Evolutionary conservation across 2,113 vertebrate species (phyloP).

Genomic region (Cisticola juncidis): DNA sequence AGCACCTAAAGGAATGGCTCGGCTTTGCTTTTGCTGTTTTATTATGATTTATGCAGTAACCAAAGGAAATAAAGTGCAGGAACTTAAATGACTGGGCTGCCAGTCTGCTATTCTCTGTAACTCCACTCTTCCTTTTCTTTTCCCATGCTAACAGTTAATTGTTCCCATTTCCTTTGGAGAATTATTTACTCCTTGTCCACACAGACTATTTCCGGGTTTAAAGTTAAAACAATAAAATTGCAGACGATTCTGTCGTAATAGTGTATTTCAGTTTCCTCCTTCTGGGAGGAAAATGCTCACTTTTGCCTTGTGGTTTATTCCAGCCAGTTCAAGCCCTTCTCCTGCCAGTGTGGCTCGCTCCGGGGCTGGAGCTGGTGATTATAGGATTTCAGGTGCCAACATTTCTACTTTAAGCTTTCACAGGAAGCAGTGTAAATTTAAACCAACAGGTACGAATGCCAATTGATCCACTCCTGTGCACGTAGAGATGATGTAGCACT

Average conservation of each 20-base stretch:
- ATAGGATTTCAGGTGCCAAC: slow-evolving; percentile 5
- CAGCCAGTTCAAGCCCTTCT: neutral
- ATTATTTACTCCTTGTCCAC: neutral
- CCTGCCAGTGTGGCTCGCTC: neutral
- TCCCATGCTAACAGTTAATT: neutral
- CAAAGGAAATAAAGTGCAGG: neutral
- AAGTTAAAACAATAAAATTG: neutral
- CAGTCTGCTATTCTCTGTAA: neutral
- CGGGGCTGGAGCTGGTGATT: neutral
- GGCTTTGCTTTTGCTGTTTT: neutral
- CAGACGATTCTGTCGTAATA: neutral
- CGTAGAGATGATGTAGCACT: slow-evolving; percentile 38
- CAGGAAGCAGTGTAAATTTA: slow-evolving; percentile 52
- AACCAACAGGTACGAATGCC: slow-evolving; percentile 24
- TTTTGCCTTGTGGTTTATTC: neutral
- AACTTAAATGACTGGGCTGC: neutral
- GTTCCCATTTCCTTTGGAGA: neutral
- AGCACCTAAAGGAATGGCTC: neutral
- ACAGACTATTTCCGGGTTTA: neutral
- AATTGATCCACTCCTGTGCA: slow-evolving; percentile 17
- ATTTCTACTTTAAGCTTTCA: slow-evolving; percentile 41
- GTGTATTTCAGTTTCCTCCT: neutral
- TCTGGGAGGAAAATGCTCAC: neutral
- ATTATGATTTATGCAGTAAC: neutral
- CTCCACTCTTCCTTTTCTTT: neutral